Conservation (phyloP, 2,888 invertebrate genomes). For the Pterostichus niger region DNA sequence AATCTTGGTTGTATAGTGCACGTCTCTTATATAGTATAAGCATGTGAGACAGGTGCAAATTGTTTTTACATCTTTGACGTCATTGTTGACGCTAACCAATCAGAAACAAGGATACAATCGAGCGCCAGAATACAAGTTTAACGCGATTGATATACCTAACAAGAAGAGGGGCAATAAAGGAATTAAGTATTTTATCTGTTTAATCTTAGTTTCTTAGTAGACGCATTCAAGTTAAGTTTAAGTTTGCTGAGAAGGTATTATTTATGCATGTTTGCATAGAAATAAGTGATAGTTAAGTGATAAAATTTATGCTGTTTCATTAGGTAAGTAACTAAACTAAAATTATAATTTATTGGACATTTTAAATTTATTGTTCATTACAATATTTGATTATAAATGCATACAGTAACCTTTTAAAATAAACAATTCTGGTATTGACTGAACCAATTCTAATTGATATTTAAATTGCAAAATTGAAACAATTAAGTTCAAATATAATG, state of each 20-base stretch:
- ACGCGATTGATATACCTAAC: slow-evolving; percentile 23
- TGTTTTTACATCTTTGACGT: slow-evolving; percentile 39
- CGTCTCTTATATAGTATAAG: slow-evolving; percentile 15
- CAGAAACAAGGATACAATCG: slow-evolving; percentile 37
- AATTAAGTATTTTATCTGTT: slow-evolving; percentile 59
- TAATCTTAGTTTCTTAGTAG: slow-evolving; percentile 54
- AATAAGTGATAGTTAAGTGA: background rate
- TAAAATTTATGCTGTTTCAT: background rate
- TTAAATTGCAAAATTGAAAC: slow-evolving; percentile 9
- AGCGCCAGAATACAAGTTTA: slow-evolving; percentile 65
- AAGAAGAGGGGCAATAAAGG: slow-evolving; percentile 65
- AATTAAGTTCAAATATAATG: slow-evolving; percentile 27
- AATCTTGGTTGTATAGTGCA: no score
- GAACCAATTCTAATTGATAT: no score
- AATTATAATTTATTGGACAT: no score
- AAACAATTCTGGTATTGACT: no score
- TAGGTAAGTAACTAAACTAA: background rate
- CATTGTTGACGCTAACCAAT: slow-evolving; percentile 3
- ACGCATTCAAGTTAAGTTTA: slow-evolving; percentile 41
- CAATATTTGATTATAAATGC: no score
- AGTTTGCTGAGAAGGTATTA: background rate
- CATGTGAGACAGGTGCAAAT: slow-evolving; percentile 39
- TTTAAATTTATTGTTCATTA: no score
- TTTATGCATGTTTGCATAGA: no score
- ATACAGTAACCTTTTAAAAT: no score